phyloP scores from a whole-genome alignment of 2,888 invertebrate species.

The Drosophila neonasuta region DNA sequence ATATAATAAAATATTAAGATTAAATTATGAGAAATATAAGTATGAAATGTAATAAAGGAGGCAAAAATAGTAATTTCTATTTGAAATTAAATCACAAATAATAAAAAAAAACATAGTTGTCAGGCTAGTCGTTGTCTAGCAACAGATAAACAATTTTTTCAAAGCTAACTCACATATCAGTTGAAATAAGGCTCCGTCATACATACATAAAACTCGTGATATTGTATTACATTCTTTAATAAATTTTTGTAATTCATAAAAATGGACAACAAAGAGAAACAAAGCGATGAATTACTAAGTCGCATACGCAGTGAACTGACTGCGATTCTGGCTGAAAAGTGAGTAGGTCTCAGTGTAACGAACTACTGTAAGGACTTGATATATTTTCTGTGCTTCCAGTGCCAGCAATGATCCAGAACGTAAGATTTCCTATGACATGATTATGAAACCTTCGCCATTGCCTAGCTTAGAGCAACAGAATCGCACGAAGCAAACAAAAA shows the following conservation, averaged over 20 bases:
- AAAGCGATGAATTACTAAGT: slow-evolving; percentile 58
- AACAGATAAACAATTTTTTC: slow-evolving; percentile 48
- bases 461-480: slow-evolving; percentile 24
- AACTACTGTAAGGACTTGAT: too few species aligned
- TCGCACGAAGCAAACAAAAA: slow-evolving; percentile 11
- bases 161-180: slow-evolving; percentile 13
- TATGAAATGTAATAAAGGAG: too few species aligned
- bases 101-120: slow-evolving; percentile 18
- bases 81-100: too few species aligned
- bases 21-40: too few species aligned
- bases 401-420: slow-evolving; percentile 41
- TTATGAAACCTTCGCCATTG: slow-evolving; percentile 46
- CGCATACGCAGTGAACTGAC: slow-evolving; percentile 70
- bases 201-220: slow-evolving; percentile 12
- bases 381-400: slow-evolving; percentile 18
- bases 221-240: slow-evolving; percentile 23
- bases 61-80: too few species aligned
- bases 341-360: slow-evolving; percentile 16
- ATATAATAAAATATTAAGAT: too few species aligned
- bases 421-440: slow-evolving; percentile 39
- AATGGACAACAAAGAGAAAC: slow-evolving; percentile 52
- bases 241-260: slow-evolving; percentile 34
- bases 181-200: neutral
- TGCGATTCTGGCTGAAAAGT: slow-evolving; percentile 70
- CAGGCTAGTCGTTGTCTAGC: slow-evolving; percentile 48